Conservation (phyloP, 1,140 invertebrate species). For the Penaeus chinensis region DNA sequence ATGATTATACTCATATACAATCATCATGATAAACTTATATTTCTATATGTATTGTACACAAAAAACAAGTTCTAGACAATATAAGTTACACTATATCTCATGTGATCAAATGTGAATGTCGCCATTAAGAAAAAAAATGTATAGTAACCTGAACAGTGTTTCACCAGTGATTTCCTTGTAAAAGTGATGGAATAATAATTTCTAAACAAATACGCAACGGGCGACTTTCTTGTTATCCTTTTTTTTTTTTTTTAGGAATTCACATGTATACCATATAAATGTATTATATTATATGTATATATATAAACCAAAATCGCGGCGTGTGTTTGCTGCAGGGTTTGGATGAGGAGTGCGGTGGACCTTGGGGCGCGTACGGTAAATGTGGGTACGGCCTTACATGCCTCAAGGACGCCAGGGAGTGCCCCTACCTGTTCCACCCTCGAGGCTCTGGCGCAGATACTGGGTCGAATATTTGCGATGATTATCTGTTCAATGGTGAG, state of each 20-base stretch:
- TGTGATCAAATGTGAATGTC: too few relatives aligned
- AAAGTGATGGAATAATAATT: too few relatives aligned
- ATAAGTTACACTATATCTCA: too few relatives aligned
- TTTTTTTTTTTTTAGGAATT: not conserved
- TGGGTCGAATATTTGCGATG: slow-evolving; percentile 53
- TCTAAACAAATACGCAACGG: too few relatives aligned
- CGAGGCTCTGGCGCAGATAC: slow-evolving; percentile 31
- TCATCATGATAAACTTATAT: not conserved
- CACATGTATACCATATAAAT: not conserved
- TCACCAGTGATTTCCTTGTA: too few relatives aligned
- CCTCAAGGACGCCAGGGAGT: slow-evolving; percentile 58
- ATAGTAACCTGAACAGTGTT: too few relatives aligned
- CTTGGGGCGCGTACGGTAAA: slow-evolving; percentile 60
- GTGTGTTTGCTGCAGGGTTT: slow-evolving; percentile 25
- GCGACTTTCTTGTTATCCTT: too few relatives aligned
- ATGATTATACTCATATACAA: too few relatives aligned
- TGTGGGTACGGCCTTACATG: slow-evolving; percentile 57
- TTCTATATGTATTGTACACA: not conserved
- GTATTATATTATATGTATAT: not conserved
- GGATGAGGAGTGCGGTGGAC: slow-evolving; percentile 61
- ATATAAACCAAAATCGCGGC: not conserved
- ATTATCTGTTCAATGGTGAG: slow-evolving; percentile 62
- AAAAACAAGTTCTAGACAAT: too few relatives aligned
- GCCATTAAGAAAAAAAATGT: too few relatives aligned
- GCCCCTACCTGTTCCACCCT: slow-evolving; percentile 59